Evolutionary conservation across 2,113 vertebrate species (phyloP).

Genomic region (Urocolius indicus): DNA sequence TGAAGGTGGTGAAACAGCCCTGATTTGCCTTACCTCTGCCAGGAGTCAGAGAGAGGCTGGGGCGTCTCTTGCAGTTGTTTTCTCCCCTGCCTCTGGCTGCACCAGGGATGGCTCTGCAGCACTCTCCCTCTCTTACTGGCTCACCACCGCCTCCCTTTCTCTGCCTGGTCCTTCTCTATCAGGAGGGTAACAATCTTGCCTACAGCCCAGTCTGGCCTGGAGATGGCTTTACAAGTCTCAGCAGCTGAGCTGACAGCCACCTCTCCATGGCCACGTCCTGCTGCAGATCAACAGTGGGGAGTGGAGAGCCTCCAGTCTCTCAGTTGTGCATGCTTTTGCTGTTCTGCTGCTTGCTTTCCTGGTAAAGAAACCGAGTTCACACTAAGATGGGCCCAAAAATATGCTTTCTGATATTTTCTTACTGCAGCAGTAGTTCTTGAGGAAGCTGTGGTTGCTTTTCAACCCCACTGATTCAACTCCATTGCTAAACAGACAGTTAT

Average conservation of each 20-base stretch:
- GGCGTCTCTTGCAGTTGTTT: fast-evolving
- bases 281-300: background rate
- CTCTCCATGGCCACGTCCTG: background rate
- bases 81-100: background rate
- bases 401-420: background rate
- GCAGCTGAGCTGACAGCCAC: background rate
- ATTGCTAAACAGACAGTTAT: background rate
- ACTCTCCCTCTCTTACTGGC: fast-evolving
- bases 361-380: background rate
- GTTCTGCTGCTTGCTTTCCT: background rate
- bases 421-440: background rate
- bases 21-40: background rate
- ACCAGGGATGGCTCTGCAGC: background rate
- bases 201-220: background rate
- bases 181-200: background rate
- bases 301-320: background rate
- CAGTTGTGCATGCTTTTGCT: background rate
- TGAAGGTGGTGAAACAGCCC: background rate
- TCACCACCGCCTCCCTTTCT: background rate
- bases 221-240: background rate
- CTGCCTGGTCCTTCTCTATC: background rate
- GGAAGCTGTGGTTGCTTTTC: background rate
- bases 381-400: background rate
- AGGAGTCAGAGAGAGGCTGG: background rate
- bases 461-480: background rate